Conservation (phyloP, 2,888 invertebrate species). For the Meloe dianella region DNA sequence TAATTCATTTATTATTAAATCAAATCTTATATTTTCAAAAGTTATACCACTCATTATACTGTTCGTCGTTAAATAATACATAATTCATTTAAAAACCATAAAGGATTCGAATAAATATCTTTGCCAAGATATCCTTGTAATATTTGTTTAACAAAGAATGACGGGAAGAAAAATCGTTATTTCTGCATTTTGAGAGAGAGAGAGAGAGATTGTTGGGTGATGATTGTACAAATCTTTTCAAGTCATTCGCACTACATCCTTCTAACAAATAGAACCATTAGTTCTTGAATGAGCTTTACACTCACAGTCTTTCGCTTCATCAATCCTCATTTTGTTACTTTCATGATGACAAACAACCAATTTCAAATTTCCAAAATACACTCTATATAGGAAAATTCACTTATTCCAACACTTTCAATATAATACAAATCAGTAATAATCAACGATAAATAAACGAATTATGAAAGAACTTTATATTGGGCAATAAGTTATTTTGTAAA, state of each 20-base stretch:
- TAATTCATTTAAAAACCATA: too few species aligned
- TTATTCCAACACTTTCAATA: neutral
- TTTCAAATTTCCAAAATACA: neutral
- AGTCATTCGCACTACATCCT: neutral
- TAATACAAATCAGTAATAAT: neutral
- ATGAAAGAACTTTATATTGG: too few species aligned
- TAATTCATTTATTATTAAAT: constrained; percentile 28
- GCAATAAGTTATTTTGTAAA: neutral
- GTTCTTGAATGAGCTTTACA: constrained; percentile 3
- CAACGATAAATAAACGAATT: too few species aligned
- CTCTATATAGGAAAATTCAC: neutral
- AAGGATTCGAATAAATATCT: neutral
- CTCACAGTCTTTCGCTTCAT: neutral
- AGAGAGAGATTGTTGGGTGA: neutral
- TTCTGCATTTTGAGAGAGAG: neutral
- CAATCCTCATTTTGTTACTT: constrained; percentile 2
- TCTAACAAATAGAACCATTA: constrained; percentile 1
- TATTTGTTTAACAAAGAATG: neutral
- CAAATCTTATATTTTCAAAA: constrained; percentile 16
- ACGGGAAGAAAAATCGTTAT: neutral
- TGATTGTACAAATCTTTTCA: neutral
- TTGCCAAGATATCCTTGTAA: neutral
- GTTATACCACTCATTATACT: neutral
- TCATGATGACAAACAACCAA: constrained; percentile 5
- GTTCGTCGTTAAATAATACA: neutral